A percentile compares a stretch with the other conserved stretches of the same genome.
These are phyloP conservation scores for Lagorchestes hirsutus DNA, from an alignment of 2,797 vertebrate species.

Conservation along the genomic window DNA sequence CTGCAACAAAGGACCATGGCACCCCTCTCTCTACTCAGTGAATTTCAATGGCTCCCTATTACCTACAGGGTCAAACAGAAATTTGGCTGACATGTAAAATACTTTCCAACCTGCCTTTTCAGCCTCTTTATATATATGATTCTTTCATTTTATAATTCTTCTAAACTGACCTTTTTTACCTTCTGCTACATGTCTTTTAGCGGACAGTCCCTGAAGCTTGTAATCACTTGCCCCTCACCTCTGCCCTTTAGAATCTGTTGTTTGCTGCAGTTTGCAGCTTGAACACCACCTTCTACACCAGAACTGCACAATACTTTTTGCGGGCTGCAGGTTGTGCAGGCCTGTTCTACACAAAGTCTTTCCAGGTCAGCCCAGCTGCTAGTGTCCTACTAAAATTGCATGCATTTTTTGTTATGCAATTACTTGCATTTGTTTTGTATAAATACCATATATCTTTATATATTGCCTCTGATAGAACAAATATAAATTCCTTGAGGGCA, in stretches of 20 bases:
- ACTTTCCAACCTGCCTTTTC: background rate
- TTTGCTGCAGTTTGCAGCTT: background rate
- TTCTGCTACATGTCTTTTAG: background rate
- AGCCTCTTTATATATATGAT: background rate
- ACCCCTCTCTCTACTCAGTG: background rate
- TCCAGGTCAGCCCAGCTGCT: background rate
- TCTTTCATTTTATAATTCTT: background rate
- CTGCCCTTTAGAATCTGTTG: background rate
- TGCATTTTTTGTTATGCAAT: background rate
- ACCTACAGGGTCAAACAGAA: background rate
- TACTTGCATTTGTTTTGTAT: background rate
- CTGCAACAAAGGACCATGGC: background rate
- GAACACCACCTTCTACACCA: background rate
- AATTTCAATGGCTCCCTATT: background rate
- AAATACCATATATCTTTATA: background rate
- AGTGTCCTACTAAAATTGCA: background rate
- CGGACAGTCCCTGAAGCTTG: background rate
- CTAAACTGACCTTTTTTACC: background rate
- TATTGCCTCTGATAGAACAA: background rate
- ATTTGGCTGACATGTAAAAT: background rate
- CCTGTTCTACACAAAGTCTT: background rate
- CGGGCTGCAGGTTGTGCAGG: too few relatives aligned
- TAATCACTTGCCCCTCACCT: background rate
- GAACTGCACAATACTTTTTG: too few relatives aligned
- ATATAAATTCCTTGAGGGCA: background rate